A percentile compares a stretch with the other conserved stretches of the same genome.
phyloP scores from a whole-genome alignment of 2,888 invertebrate genomes.

The Dicranocentrus wangi region DNA sequence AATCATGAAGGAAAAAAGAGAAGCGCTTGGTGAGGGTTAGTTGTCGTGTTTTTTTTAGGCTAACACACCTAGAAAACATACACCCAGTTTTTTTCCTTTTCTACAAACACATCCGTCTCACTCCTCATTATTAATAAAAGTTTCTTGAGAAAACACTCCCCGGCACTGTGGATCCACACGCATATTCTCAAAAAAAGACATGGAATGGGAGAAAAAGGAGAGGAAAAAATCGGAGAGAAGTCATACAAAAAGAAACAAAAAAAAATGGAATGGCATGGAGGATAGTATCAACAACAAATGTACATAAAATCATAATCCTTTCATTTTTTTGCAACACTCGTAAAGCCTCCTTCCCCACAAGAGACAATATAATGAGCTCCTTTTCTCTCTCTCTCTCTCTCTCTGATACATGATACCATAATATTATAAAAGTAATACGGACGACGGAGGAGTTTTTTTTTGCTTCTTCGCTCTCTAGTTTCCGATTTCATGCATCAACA shows the following conservation, averaged over 20 bases:
- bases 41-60: too few relatives aligned
- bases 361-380: conserved; percentile 38
- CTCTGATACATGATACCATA: conserved; percentile 43
- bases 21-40: too few relatives aligned
- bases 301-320: conserved; percentile 31
- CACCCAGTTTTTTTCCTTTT: too few relatives aligned
- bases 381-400: too few relatives aligned
- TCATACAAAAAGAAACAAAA: not conserved
- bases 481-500: conserved; percentile 36
- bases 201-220: not conserved
- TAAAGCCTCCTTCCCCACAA: not conserved
- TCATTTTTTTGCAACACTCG: conserved; percentile 19
- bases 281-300: not conserved
- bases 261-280: not conserved
- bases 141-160: not conserved
- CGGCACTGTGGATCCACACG: not conserved
- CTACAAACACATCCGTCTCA: not conserved
- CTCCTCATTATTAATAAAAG: conserved; percentile 6
- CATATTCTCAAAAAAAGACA: not conserved
- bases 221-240: not conserved
- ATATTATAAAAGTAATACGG: conserved; percentile 34
- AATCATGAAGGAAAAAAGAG: too few relatives aligned
- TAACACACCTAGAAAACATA: too few relatives aligned
- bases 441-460: not conserved
- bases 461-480: conserved; percentile 3